Conservation (phyloP, 2,888 invertebrate species). For the Strigamia crassipes region DNA sequence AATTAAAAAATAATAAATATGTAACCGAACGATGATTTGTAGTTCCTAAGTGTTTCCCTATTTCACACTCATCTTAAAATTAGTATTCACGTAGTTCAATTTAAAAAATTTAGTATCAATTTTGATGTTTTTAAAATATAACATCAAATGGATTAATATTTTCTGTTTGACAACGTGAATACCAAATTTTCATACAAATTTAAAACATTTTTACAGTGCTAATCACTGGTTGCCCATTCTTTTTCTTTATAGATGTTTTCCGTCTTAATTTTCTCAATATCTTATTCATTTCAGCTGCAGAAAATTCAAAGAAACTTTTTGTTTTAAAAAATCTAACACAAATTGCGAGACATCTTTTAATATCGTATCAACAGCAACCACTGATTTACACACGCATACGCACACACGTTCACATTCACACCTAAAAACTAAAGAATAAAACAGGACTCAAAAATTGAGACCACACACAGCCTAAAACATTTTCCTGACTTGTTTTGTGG, state of each 20-base stretch:
- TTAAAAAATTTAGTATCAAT: no score
- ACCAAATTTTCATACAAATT: not conserved
- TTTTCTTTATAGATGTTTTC: not conserved
- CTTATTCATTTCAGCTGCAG: no score
- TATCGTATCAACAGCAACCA: not conserved
- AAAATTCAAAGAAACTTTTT: no score
- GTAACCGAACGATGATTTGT: not conserved
- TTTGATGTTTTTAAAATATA: no score
- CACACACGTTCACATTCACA: not conserved
- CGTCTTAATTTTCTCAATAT: no score
- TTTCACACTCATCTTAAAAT: not conserved
- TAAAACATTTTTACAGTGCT: not conserved
- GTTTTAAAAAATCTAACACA: no score
- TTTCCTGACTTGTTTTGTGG: slow-evolving; percentile 43
- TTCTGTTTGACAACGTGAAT: not conserved
- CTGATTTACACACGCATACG: not conserved
- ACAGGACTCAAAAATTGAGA: slow-evolving; percentile 51
- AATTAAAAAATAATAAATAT: not conserved
- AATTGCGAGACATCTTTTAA: not conserved
- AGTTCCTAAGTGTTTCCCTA: not conserved
- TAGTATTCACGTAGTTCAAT: no score
- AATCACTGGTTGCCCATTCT: not conserved
- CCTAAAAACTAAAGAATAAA: slow-evolving; percentile 47
- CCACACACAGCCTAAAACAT: slow-evolving; percentile 47
- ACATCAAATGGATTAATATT: not conserved